Evolutionary conservation across 2,797 vertebrate species (phyloP).

Genomic region (Anniella stebbinsi): DNA sequence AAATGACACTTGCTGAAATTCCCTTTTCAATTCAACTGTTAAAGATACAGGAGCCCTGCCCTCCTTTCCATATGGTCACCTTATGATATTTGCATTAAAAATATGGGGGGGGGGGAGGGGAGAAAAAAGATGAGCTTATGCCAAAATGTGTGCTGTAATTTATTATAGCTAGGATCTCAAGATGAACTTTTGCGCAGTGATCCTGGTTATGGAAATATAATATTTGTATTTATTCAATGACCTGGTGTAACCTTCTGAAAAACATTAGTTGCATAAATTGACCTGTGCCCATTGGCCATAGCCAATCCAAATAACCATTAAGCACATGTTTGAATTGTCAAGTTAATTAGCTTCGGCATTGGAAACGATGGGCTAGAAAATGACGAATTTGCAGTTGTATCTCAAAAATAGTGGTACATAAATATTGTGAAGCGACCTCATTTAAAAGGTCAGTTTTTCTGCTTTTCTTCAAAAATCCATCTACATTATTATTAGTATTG

Average conservation of each 20-base stretch:
- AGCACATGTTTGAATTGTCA: slow-evolving; percentile 47
- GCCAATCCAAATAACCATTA: slow-evolving; percentile 6
- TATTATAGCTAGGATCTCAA: slow-evolving; percentile 1
- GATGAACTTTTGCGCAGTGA: slow-evolving; percentile 46
- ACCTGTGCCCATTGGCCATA: neutral
- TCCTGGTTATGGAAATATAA: neutral
- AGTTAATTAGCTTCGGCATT: slow-evolving; percentile 32
- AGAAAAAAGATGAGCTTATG: neutral
- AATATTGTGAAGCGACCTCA: slow-evolving; percentile 55
- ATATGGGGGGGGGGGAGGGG: no score
- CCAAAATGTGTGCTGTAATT: slow-evolving; percentile 23
- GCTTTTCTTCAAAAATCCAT: neutral
- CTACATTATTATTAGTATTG: slow-evolving; percentile 31
- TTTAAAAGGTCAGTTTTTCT: slow-evolving; percentile 39
- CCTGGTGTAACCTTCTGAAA: slow-evolving; percentile 18
- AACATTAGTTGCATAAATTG: slow-evolving; percentile 9
- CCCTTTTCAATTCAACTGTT: no score
- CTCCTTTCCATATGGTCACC: no score
- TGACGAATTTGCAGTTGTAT: slow-evolving; percentile 22
- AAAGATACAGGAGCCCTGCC: no score
- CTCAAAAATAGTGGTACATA: slow-evolving; percentile 32
- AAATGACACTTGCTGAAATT: no score
- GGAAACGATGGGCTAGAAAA: slow-evolving; percentile 17
- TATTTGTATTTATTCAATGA: slow-evolving; percentile 29
- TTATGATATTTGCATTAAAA: neutral